Conservation (phyloP, 1,140 invertebrate genomes). For the Yoshiicerus persimilis region DNA sequence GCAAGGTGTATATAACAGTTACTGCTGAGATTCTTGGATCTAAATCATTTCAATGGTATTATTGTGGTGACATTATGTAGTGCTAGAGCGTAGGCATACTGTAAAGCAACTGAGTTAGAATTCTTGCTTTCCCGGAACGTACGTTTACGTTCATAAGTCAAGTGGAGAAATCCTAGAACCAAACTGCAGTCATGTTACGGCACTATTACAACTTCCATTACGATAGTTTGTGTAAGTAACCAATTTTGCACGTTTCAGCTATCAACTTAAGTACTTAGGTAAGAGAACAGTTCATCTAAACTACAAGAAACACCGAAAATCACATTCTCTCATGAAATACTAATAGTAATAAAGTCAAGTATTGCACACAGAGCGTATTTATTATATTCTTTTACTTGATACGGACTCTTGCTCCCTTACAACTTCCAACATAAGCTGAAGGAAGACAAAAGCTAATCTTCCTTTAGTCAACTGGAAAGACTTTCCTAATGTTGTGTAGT, state of each 20-base stretch:
- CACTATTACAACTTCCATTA: neutral
- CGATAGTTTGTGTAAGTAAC: neutral
- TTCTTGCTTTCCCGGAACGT: no score
- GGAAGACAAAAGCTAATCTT: constrained; percentile 2
- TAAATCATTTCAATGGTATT: neutral
- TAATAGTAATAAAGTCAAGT: neutral
- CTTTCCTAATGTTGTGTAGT: neutral
- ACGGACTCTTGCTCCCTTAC: neutral
- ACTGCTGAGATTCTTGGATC: no score
- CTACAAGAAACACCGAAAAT: neutral
- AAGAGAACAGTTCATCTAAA: neutral
- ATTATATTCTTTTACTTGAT: neutral
- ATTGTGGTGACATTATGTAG: neutral
- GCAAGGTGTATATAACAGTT: neutral
- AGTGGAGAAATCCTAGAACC: neutral
- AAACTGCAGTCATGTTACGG: neutral
- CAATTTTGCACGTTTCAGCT: neutral
- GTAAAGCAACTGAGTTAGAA: neutral
- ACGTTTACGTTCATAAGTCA: neutral
- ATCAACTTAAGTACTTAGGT: neutral
- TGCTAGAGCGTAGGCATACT: neutral
- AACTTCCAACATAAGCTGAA: neutral
- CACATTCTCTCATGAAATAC: neutral
- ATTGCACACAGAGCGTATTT: neutral
- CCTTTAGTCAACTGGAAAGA: neutral